Evolutionary conservation across 2,113 vertebrate species (phyloP).

Genomic region (Paracanthobrama guichenoti): DNA sequence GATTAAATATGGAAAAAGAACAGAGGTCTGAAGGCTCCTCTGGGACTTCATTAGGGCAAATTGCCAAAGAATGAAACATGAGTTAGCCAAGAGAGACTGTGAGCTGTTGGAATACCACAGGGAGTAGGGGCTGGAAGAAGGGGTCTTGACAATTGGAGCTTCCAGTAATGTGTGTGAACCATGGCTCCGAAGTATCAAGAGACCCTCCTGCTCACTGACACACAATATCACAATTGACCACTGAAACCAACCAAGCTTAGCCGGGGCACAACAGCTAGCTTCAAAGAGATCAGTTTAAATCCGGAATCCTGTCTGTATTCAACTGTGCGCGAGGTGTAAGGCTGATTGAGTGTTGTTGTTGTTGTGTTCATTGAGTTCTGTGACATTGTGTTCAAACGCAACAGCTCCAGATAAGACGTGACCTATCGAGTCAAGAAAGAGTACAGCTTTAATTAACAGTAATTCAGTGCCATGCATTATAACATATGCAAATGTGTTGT

Average conservation of each 20-base stretch:
- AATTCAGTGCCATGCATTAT: constrained; percentile 71
- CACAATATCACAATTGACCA: constrained; percentile 94
- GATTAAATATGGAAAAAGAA: constrained; percentile 95
- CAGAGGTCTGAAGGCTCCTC: constrained; percentile 90
- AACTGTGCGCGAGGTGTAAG: neutral
- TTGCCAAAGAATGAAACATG: constrained; percentile 99
- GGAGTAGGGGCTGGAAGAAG: constrained; percentile 77
- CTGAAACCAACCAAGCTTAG: constrained; percentile 78
- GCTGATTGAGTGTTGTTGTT: neutral
- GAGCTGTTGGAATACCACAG: constrained; percentile 82
- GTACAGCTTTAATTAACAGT: constrained; percentile 77
- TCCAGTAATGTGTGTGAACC: constrained; percentile 88
- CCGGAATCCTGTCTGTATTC: constrained; percentile 6
- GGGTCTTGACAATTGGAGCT: constrained; percentile 80
- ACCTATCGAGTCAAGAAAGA: constrained; percentile 68
- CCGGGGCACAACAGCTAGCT: constrained; percentile 57
- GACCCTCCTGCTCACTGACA: constrained; percentile 87
- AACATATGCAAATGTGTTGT: constrained; percentile 74
- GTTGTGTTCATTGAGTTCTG: constrained; percentile 23
- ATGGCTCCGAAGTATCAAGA: constrained; percentile 79
- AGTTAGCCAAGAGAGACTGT: constrained; percentile 93
- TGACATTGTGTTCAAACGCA: constrained; percentile 37
- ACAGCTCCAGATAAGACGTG: constrained; percentile 45
- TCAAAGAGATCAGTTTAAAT: constrained; percentile 41
- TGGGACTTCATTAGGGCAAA: constrained; percentile 99